Percentiles rank a stretch among this genome's conserved stretches.
Evolutionary conservation across 2,113 vertebrate genomes (phyloP).

Genomic region (Otocyon megalotis): DNA sequence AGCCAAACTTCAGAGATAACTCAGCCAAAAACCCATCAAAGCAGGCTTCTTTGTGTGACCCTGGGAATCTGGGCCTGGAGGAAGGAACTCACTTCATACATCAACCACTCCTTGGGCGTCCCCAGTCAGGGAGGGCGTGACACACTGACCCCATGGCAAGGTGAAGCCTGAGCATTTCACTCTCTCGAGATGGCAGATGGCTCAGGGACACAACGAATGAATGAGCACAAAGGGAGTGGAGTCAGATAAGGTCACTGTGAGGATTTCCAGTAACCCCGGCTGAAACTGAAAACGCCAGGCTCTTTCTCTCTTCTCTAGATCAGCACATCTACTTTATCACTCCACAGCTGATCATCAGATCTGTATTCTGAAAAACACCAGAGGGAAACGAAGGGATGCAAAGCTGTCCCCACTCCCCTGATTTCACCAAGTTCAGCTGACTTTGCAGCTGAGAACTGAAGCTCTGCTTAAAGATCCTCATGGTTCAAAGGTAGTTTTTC

Average conservation of each 20-base stretch:
- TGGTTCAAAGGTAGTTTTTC: not conserved
- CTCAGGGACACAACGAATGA: constrained; percentile 60
- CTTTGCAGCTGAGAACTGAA: not conserved
- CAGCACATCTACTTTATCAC: constrained; percentile 30
- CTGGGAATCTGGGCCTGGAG: not conserved
- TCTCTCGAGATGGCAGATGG: constrained; percentile 57
- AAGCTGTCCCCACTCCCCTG: not conserved
- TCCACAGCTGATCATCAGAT: not conserved
- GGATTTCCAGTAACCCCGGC: constrained; percentile 25
- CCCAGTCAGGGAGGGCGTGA: constrained; percentile 53
- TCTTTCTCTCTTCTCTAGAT: constrained; percentile 34
- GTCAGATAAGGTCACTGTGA: constrained; percentile 13
- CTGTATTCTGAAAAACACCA: not conserved
- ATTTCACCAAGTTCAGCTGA: not conserved
- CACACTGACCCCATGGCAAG: constrained; percentile 60
- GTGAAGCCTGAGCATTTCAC: constrained; percentile 24
- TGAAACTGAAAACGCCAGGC: constrained; percentile 27
- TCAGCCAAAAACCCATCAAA: not conserved
- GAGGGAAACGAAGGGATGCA: not conserved
- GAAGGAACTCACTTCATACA: not conserved
- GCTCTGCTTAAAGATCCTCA: not conserved
- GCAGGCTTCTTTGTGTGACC: not conserved
- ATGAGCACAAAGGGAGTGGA: not conserved
- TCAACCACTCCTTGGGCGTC: constrained; percentile 24
- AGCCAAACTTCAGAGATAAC: not conserved